Base-by-base conservation (phyloP, 2,113 vertebrate species). In the Rhipidura dahli region DNA sequence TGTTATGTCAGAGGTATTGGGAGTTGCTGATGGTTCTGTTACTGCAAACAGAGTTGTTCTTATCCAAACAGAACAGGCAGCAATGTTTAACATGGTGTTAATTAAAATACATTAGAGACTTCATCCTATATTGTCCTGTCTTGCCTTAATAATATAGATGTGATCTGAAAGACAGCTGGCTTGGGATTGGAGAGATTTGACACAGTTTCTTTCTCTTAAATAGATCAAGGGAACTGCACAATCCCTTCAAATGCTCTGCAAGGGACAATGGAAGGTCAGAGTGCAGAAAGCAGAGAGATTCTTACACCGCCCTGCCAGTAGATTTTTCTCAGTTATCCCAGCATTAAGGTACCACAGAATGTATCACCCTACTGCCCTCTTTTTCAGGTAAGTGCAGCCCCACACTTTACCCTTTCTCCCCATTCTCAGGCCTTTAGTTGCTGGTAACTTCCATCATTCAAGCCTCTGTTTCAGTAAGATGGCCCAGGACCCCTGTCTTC, bases 181-280 rank as follows among this genome's bases (percentile, higher is more conserved):
- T 88, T n/a, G 63, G 84, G 68, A 96, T 90, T 22, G 78, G 82
- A 85, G 90, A 88, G 93, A 95, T 94, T 83, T 97, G 96, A 95
- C 95, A 97, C 87, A 92, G 79, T 96, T 96, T 96, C 89, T 65
- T 94, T 89, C 84, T 96, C 90, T 85, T 92, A 97, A 95, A 92
- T 95, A 97, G 94, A 96, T 97, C 90, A 96, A 96, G 93, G 47
- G 87, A 95, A 81, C 79, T 15, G 75, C 71, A 71, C 76, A 66
- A 60, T 70, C 78, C 64, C 88, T 96, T 96, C 82, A 94, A 70
- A 95, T 4, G 19, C 92, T 95, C 82, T 66, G 56, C 79, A n/a
- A 95, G 92, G 90, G 87, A 96, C 95, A 96, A 70, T 59, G 76
- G 87, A 94, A 96, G 90, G 94, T 83, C 85, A 73, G 93, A 93